phyloP scores from a whole-genome alignment of 2,888 invertebrate genomes.

The Chirona hameri region DNA sequence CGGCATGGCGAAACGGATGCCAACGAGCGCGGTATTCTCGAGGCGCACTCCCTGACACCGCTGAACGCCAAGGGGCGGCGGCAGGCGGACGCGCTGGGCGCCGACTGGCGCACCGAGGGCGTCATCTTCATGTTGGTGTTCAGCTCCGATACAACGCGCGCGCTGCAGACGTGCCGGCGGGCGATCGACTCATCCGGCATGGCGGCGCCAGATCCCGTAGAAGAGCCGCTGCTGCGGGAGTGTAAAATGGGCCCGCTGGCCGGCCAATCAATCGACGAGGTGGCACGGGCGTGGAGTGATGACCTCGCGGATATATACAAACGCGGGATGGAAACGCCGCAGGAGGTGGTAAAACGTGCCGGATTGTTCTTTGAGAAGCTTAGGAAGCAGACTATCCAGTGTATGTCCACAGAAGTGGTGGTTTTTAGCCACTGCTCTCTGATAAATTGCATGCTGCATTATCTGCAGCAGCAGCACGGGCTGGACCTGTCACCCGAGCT shows the following conservation, averaged over 20 bases:
- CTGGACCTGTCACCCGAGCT: not conserved
- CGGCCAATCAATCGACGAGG: not conserved
- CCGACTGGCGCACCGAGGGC: not conserved
- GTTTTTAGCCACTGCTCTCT: not conserved
- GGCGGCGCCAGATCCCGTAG: not conserved
- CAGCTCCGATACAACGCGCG: not conserved
- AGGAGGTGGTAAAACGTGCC: not conserved
- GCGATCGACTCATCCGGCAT: not conserved
- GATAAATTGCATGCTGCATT: not conserved
- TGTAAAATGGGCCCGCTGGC: not conserved
- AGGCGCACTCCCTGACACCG: not conserved
- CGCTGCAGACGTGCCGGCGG: not conserved
- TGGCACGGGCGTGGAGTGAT: not conserved
- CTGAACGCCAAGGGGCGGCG: not conserved
- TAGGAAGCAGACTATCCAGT: not conserved
- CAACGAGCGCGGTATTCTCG: not conserved
- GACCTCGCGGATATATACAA: not conserved
- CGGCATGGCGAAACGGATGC: slow-evolving; percentile 2
- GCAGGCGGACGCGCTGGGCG: not conserved
- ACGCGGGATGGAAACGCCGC: not conserved
- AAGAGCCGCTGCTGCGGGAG: not conserved
- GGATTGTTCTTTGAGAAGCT: not conserved
- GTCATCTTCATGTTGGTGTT: not conserved
- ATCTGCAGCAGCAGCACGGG: not conserved
- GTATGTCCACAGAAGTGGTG: not conserved